A percentile compares a stretch with the other conserved stretches of the same genome.
These are phyloP conservation scores for Actinopyga echinites DNA, from an alignment of 53 echinoderm and acorn worm species.

Conservation along the genomic window DNA sequence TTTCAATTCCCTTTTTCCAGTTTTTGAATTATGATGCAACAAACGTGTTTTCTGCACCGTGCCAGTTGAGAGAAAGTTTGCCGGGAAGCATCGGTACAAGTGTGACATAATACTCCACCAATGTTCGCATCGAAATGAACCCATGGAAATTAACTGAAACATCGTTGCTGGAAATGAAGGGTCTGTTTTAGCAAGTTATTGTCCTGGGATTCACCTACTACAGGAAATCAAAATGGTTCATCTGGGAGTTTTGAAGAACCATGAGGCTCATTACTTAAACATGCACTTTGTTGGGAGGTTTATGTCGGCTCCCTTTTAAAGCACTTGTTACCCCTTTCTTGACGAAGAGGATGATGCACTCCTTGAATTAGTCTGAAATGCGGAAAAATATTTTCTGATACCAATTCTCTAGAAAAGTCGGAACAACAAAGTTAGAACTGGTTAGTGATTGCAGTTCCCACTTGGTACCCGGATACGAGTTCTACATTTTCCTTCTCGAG, in stretches of 20 bases:
- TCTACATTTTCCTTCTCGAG: too few species aligned
- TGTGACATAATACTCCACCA: constrained; percentile 1
- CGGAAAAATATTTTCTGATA: constrained; percentile 29
- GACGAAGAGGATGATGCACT: constrained; percentile 6
- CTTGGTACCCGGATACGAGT: too few species aligned
- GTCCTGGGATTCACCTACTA: background rate
- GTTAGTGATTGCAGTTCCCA: too few species aligned
- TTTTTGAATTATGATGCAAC: constrained; percentile 32
- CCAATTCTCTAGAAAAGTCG: constrained; percentile 1
- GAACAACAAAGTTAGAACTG: too few species aligned
- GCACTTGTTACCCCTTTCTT: background rate
- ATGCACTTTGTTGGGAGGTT: background rate
- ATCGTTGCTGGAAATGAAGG: constrained; percentile 9
- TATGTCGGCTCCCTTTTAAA: background rate
- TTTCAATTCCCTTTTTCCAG: constrained; percentile 47
- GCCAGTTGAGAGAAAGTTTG: constrained; percentile 26
- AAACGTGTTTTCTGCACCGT: constrained; percentile 29
- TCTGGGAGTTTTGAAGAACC: background rate
- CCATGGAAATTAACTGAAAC: constrained; percentile 19
- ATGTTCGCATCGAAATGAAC: constrained; percentile 7
- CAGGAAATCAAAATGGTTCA: constrained; percentile 36
- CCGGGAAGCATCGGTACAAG: background rate
- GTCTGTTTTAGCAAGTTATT: background rate
- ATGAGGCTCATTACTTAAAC: constrained; percentile 1
- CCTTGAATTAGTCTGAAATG: background rate